phyloP scores from a whole-genome alignment of 2,797 vertebrate species.

The Pteronotus mesoamericanus region DNA sequence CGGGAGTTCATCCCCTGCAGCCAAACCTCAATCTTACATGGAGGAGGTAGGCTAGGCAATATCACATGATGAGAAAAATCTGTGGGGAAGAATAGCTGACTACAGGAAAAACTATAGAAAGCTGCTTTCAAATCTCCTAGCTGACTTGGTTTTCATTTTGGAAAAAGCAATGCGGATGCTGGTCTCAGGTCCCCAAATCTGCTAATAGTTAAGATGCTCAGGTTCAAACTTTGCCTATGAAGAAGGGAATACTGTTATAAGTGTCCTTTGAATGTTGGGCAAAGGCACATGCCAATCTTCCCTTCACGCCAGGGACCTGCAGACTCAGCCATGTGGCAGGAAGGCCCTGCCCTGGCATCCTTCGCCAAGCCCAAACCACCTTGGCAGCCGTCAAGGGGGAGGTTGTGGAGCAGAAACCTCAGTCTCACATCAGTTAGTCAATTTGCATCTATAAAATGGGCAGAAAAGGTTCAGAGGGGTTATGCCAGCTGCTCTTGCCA shows the following conservation, averaged over 20 bases:
- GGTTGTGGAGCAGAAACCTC: neutral
- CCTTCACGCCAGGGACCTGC: neutral
- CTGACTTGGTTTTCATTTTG: slow-evolving; percentile 37
- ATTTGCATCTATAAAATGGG: slow-evolving; percentile 6
- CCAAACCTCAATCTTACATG: slow-evolving; percentile 68
- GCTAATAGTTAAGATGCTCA: neutral
- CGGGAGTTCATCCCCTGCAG: slow-evolving; percentile 56
- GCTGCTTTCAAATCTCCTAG: neutral
- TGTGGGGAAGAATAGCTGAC: slow-evolving; percentile 48
- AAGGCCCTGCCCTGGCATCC: neutral
- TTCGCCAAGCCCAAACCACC: neutral
- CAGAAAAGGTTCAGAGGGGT: neutral
- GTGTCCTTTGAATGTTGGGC: neutral
- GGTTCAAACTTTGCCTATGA: slow-evolving; percentile 21
- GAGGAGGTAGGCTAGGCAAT: slow-evolving; percentile 51
- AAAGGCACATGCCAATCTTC: neutral
- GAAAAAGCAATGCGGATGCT: neutral
- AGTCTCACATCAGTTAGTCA: neutral
- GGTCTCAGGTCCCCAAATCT: slow-evolving; percentile 8
- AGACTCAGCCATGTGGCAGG: neutral
- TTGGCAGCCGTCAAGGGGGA: neutral
- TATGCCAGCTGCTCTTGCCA: neutral
- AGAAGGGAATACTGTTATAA: neutral
- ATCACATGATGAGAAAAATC: slow-evolving; percentile 55
- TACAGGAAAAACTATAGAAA: slow-evolving; percentile 30